Conservation (phyloP, 2,888 invertebrate genomes). For the Cephonodes hylas region DNA sequence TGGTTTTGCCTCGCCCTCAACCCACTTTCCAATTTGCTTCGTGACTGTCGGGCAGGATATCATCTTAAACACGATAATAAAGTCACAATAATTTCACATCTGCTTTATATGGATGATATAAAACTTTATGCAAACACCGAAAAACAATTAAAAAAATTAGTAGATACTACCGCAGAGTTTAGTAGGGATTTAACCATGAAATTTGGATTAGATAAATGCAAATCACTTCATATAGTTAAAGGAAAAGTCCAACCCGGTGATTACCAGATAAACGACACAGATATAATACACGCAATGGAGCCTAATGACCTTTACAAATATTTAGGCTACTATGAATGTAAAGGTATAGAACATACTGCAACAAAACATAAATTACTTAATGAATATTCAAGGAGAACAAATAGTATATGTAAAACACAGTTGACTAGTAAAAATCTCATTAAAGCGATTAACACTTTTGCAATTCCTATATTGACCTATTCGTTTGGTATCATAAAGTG, state of each 20-base stretch:
- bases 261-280: neutral
- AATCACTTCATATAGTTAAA: conserved; percentile 1
- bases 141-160: neutral
- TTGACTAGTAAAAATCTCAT: too few species aligned
- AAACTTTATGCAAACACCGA: neutral
- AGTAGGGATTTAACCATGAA: conserved; percentile 11
- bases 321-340: neutral
- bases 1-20: conserved; percentile 22
- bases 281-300: neutral
- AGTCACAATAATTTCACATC: neutral
- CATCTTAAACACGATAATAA: too few species aligned
- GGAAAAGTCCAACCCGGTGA: neutral
- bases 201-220: conserved; percentile 16
- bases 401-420: too few species aligned
- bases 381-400: too few species aligned
- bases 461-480: too few species aligned
- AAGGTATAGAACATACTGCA: too few species aligned
- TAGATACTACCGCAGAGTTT: conserved; percentile 1
- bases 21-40: conserved; percentile 12
- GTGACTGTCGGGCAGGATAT: too few species aligned
- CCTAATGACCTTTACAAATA: neutral
- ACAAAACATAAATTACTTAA: too few species aligned
- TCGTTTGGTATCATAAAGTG: too few species aligned
- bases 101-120: conserved; percentile 8
- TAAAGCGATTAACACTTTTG: too few species aligned